These are phyloP conservation scores for Stictocephala bisonia DNA, from an alignment of 2,888 invertebrate genomes.

Conservation along the genomic window DNA sequence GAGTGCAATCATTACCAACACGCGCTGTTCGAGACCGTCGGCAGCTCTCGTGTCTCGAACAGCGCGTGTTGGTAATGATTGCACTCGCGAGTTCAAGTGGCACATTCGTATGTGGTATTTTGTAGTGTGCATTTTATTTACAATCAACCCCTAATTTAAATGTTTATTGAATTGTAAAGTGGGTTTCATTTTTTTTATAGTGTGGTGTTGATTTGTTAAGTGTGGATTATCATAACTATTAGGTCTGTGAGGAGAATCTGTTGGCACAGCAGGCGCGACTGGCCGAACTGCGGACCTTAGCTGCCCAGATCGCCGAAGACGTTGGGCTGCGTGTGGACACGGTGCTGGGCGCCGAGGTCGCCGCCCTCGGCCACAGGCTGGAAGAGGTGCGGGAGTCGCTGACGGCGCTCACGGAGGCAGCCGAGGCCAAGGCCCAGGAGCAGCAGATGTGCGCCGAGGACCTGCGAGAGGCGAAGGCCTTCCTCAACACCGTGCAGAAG, in stretches of 20 bases:
- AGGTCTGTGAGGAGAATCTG: slow-evolving; percentile 83
- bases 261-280: slow-evolving; percentile 75
- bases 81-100: too few species aligned
- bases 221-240: too few species aligned
- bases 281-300: slow-evolving; percentile 77
- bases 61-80: too few species aligned
- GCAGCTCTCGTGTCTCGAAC: too few species aligned
- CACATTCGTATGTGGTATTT: too few species aligned
- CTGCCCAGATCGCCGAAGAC: slow-evolving; percentile 81
- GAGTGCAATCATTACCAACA: too few species aligned
- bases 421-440: slow-evolving; percentile 69
- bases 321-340: slow-evolving; percentile 73
- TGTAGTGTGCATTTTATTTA: too few species aligned
- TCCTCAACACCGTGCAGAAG: slow-evolving; percentile 80
- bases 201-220: too few species aligned
- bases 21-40: too few species aligned
- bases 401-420: slow-evolving; percentile 80
- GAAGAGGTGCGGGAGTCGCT: slow-evolving; percentile 82
- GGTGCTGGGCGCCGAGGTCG: slow-evolving; percentile 72
- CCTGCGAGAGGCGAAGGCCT: slow-evolving; percentile 70
- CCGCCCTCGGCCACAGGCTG: slow-evolving; percentile 78
- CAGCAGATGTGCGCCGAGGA: slow-evolving; percentile 69
- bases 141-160: too few species aligned
- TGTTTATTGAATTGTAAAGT: too few species aligned
- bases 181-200: too few species aligned